A percentile compares a stretch with the other conserved stretches of the same genome.
Conservation (phyloP, 2,113 vertebrate species). For the Peromyscus maniculatus region DNA sequence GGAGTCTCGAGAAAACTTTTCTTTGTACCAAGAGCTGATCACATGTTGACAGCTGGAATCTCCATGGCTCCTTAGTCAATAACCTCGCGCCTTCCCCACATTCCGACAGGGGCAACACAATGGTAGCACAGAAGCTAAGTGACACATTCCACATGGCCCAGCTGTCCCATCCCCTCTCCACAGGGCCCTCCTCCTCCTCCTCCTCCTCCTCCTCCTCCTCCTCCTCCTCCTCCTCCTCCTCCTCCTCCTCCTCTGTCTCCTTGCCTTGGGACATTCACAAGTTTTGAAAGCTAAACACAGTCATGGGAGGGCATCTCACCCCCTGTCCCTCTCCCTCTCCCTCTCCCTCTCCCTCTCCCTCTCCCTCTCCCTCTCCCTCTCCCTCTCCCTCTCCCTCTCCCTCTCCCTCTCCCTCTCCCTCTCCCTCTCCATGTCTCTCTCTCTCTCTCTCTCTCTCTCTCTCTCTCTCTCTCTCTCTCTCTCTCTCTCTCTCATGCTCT, state of each 20-base stretch:
- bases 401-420: no score
- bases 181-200: not conserved
- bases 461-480: no score
- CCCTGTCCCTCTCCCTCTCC: no score
- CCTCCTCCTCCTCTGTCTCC: not conserved
- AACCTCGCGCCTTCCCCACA: slow-evolving; percentile 49
- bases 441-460: no score
- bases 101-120: slow-evolving; percentile 67
- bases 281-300: not conserved
- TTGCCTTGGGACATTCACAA: not conserved
- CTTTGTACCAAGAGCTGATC: slow-evolving; percentile 63
- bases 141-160: slow-evolving; percentile 70
- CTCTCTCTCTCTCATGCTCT: not conserved
- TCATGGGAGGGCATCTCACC: accelerated
- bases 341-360: no score
- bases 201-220: not conserved
- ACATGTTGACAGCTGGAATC: slow-evolving; percentile 77
- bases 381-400: no score
- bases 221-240: not conserved
- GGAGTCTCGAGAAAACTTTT: slow-evolving; percentile 60
- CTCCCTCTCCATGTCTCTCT: no score
- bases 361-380: no score
- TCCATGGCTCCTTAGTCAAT: slow-evolving; percentile 70
- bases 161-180: slow-evolving; percentile 28
- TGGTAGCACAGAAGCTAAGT: slow-evolving; percentile 56